Evolutionary conservation across 2,888 invertebrate genomes (phyloP), one percentile per base, ranked within the genome.

Genomic region (Peribatodes rhomboidaria): DNA sequence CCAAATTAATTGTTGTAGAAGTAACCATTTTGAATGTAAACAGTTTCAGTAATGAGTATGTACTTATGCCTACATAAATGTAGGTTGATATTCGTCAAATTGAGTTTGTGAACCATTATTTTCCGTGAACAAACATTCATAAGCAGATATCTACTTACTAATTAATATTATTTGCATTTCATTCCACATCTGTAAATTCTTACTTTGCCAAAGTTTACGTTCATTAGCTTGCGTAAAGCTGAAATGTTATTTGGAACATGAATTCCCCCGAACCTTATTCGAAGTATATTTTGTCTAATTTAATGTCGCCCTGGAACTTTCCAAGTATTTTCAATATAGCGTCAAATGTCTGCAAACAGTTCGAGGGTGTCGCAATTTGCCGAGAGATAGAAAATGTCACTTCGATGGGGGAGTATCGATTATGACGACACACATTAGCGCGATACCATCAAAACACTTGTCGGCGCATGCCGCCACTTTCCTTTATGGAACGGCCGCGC

Each of bases 391-490:
- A 79, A 80, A 77, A 80, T 69, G 75, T 74, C 73, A 69, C 71
- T 77, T 74, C 68, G 60, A 70, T 74, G 75, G 73, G 73, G 72
- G 65, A 73, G 78, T 87, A 87, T 86, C 82, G 85, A 86, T 89
- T 84, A 83, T 78, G 78, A 76, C 75, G 75, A 75, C 82, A 85
- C 82, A 84, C 86, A 87, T 88, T 87, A 87, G 80, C 75, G 78
- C 79, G 87, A 89, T 90, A 87, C 76, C 83, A 88, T 89, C 88
- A 78, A 78, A 85, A 82, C 84, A 84, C 85, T 86, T 85, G 84
- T 85, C 81, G 79, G 77, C 77, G 79, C 81, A 80, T 78, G 84
- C 83, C 84, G 77, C 80, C 84, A 82, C 81, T 83, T 77, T 77
- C 76, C 77, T 74, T 82, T 82, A 81, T 78, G 76, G 75, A 72